phyloP scores from a whole-genome alignment of 1,140 invertebrate species.

The Cherax destructor region DNA sequence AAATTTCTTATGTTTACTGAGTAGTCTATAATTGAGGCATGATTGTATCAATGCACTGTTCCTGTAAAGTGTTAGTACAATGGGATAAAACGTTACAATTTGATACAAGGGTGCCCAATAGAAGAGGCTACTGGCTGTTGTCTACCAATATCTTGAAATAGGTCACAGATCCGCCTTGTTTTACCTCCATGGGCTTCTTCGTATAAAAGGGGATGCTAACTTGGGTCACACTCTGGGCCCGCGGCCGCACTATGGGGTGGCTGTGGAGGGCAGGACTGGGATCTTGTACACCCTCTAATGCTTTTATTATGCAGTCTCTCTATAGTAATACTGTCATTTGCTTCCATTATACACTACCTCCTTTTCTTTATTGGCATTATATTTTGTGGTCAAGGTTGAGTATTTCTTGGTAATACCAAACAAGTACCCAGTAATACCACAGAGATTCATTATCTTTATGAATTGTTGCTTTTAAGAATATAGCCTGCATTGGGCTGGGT shows the following conservation, averaged over 20 bases:
- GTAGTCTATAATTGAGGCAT: slow-evolving; percentile 67
- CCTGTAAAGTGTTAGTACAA: slow-evolving; percentile 40
- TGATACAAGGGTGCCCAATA: slow-evolving; percentile 63
- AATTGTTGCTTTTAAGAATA: not conserved
- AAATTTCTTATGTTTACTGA: slow-evolving; percentile 66
- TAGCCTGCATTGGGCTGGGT: not conserved
- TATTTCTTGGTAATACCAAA: not conserved
- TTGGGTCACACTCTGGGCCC: slow-evolving; percentile 58
- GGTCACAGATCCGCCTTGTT: slow-evolving; percentile 62
- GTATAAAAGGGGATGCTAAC: slow-evolving; percentile 68
- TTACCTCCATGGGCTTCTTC: slow-evolving; percentile 65
- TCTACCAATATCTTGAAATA: slow-evolving; percentile 68
- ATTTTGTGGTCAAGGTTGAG: not conserved
- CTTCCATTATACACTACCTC: not conserved
- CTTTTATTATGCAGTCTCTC: slow-evolving; percentile 5
- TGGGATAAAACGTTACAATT: slow-evolving; percentile 39
- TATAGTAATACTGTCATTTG: not conserved
- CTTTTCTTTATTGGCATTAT: not conserved
- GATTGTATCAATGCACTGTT: slow-evolving; percentile 66
- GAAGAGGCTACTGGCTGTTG: slow-evolving; percentile 48
- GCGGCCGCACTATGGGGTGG: slow-evolving; percentile 53
- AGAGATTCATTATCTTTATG: not conserved
- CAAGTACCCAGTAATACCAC: not conserved
- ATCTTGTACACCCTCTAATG: slow-evolving; percentile 25
- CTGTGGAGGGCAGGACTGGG: slow-evolving; percentile 12